Percentiles rank a stretch among this genome's conserved stretches.
These are phyloP conservation scores for Pteropus rufus DNA, from an alignment of 2,797 vertebrate genomes.

Conservation along the genomic window DNA sequence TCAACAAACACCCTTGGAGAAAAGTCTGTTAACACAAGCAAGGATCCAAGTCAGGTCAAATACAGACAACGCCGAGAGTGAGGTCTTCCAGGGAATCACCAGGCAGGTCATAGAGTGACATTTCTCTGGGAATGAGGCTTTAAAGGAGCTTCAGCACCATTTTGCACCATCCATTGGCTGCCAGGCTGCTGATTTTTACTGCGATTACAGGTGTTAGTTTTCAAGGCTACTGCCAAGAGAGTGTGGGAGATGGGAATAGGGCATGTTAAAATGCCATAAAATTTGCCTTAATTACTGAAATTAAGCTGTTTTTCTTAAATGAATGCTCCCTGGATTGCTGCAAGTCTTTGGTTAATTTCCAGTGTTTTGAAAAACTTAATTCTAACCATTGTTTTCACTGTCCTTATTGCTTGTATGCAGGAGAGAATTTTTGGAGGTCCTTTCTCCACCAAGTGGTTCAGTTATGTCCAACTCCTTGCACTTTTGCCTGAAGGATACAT, in stretches of 20 bases:
- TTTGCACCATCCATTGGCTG: background rate
- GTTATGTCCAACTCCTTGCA: background rate
- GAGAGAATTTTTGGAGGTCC: background rate
- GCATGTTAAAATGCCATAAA: background rate
- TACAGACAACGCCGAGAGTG: background rate
- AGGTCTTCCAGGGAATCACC: background rate
- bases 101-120: background rate
- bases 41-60: background rate
- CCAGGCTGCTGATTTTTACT: background rate
- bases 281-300: background rate
- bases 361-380: constrained; percentile 1
- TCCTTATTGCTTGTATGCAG: background rate
- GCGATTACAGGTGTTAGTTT: background rate
- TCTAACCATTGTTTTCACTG: background rate
- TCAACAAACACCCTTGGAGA: background rate
- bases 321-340: background rate
- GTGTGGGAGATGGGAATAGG: background rate
- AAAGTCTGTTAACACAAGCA: background rate
- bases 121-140: background rate
- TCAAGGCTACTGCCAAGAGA: background rate
- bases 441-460: background rate
- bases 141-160: background rate
- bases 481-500: background rate
- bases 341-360: constrained; percentile 35
- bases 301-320: constrained; percentile 38